Conservation (phyloP, 1,140 invertebrate species). For the Leptonema lineaticorne region DNA sequence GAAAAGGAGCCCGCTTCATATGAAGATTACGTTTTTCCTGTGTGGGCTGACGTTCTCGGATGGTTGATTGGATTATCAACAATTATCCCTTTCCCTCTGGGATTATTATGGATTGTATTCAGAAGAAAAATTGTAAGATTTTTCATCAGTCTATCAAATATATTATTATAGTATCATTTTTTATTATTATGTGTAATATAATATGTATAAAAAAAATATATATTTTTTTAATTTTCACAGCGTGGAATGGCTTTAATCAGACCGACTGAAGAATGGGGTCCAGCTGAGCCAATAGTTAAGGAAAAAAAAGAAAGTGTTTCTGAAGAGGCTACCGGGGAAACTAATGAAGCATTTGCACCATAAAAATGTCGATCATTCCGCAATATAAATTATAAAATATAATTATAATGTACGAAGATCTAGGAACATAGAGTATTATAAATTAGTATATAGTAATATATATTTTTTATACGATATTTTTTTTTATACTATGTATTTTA, state of each 20-base stretch:
- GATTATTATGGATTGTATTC: conserved; percentile 53
- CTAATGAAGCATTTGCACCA: conserved; percentile 20
- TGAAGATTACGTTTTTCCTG: conserved; percentile 65
- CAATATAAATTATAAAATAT: too few species aligned
- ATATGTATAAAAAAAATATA: not conserved
- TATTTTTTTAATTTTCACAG: conserved; percentile 43
- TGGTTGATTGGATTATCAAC: conserved; percentile 69
- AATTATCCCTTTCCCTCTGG: conserved; percentile 62
- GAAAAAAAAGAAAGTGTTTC: not conserved
- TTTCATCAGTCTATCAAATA: not conserved
- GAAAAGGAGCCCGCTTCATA: conserved; percentile 61
- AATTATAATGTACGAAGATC: too few species aligned
- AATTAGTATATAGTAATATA: too few species aligned
- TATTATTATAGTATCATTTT: not conserved
- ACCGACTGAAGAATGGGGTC: conserved; percentile 56
- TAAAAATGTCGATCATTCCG: too few species aligned
- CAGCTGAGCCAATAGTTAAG: conserved; percentile 44
- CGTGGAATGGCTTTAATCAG: conserved; percentile 48
- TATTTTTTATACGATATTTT: too few species aligned
- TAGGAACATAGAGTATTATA: too few species aligned
- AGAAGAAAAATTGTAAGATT: conserved; percentile 55
- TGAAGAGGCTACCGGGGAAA: conserved; percentile 5
- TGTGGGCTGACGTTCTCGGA: conserved; percentile 67
- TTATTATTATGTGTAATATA: not conserved
- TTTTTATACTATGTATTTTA: too few species aligned